phyloP scores from a whole-genome alignment of 2,888 invertebrate species.

The Polydrusus pterygomalis region DNA sequence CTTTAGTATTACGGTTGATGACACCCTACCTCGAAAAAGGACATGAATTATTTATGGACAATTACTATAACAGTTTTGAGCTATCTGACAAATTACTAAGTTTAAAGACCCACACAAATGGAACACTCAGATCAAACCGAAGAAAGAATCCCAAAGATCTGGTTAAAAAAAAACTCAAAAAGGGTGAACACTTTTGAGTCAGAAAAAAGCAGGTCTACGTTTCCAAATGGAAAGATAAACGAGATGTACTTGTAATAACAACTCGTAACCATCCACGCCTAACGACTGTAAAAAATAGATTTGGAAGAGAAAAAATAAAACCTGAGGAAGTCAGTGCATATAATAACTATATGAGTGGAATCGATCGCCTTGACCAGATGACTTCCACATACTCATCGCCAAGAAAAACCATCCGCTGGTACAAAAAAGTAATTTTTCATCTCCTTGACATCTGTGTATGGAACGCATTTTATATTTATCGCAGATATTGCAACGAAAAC shows the following conservation, averaged over 20 bases:
- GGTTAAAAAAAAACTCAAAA: background rate
- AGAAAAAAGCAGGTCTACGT: too few relatives aligned
- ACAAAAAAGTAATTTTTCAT: background rate
- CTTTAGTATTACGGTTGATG: too few relatives aligned
- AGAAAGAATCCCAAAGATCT: slow-evolving; percentile 1
- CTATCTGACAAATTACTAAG: background rate
- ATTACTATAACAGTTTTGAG: slow-evolving; percentile 7
- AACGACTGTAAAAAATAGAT: background rate
- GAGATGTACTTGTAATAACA: background rate
- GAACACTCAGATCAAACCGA: background rate
- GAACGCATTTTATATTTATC: background rate
- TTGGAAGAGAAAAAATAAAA: slow-evolving; percentile 4
- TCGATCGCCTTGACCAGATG: slow-evolving; percentile 5
- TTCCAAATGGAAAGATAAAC: background rate
- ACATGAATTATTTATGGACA: background rate
- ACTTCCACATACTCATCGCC: background rate
- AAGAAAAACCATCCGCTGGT: background rate
- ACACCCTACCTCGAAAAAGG: background rate
- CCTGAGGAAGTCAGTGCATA: background rate
- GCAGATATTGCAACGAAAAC: background rate
- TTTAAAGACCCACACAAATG: slow-evolving; percentile 6
- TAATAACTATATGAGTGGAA: slow-evolving; percentile 2
- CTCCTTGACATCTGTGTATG: background rate
- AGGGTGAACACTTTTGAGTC: too few relatives aligned
- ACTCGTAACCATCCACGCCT: background rate